These are phyloP conservation scores for Ametastegia equiseti DNA, from an alignment of 2,888 invertebrate species.

Conservation along the genomic window DNA sequence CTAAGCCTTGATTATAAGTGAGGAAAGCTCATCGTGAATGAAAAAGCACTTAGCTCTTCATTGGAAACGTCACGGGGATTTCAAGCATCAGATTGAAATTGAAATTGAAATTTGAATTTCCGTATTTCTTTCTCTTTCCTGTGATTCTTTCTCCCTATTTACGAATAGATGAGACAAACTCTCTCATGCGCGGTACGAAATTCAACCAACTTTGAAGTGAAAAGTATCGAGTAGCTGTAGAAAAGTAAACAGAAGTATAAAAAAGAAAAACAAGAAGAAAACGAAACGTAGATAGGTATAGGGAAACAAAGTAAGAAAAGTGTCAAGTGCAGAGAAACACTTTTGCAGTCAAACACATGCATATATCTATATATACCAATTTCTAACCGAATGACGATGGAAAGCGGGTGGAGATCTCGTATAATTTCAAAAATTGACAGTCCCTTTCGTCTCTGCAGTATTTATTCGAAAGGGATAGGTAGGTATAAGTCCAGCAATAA, in stretches of 20 bases:
- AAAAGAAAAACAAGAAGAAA: neutral
- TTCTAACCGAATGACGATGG: no score
- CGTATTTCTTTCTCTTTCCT: neutral
- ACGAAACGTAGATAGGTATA: neutral
- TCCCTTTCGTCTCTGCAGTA: neutral
- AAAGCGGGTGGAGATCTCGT: neutral
- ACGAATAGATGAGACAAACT: neutral
- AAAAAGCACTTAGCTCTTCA: no score
- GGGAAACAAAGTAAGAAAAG: neutral
- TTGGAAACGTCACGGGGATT: neutral
- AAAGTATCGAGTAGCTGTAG: neutral
- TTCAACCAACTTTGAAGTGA: neutral
- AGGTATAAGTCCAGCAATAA: neutral
- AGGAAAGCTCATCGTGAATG: no score
- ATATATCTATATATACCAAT: neutral
- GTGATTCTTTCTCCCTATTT: neutral
- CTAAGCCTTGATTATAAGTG: no score
- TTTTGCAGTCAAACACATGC: neutral
- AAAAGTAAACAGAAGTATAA: conserved; percentile 4
- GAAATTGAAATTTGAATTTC: neutral
- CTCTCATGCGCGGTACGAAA: neutral
- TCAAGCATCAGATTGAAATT: neutral
- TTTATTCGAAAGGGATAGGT: neutral
- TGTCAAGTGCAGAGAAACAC: neutral
- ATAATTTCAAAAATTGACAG: conserved; percentile 22